phyloP scores from a whole-genome alignment of 2,113 vertebrate genomes.

The Tachuris rubrigastra region DNA sequence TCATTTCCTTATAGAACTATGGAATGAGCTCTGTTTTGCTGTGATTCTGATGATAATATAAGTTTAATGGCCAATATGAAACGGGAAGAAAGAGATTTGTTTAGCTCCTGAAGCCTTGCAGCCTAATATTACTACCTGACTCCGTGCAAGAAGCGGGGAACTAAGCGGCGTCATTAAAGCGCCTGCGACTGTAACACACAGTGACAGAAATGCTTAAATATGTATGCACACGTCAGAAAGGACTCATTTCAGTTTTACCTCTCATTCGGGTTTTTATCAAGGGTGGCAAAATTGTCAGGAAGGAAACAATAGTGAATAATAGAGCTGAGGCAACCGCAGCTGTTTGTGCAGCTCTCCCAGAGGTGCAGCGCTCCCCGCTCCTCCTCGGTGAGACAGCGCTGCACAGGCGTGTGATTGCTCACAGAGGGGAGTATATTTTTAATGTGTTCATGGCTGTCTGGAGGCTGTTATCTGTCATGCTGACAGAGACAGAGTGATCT shows the following conservation, averaged over 20 bases:
- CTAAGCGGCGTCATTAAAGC: neutral
- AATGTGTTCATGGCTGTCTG: neutral
- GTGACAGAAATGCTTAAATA: slow-evolving; percentile 66
- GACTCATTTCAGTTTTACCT: slow-evolving; percentile 36
- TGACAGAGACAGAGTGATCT: slow-evolving; percentile 9
- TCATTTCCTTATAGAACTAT: slow-evolving; percentile 18
- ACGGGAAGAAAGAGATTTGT: neutral
- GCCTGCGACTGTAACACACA: slow-evolving; percentile 15
- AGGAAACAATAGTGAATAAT: neutral
- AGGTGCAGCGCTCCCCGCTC: neutral
- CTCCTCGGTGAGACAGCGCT: neutral
- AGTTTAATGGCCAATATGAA: neutral
- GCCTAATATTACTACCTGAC: neutral
- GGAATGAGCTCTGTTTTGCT: neutral
- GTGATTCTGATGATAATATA: neutral
- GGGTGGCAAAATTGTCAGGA: slow-evolving; percentile 35
- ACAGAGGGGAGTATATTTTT: neutral
- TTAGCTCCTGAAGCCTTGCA: neutral
- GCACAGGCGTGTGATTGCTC: neutral
- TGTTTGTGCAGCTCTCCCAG: neutral
- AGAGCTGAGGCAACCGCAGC: neutral
- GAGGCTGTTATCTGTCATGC: neutral
- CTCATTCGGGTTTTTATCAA: slow-evolving; percentile 11
- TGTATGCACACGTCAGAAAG: slow-evolving; percentile 30
- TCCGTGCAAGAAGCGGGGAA: neutral